phyloP scores from a whole-genome alignment of 2,113 vertebrate genomes.

The Leiothrix lutea region DNA sequence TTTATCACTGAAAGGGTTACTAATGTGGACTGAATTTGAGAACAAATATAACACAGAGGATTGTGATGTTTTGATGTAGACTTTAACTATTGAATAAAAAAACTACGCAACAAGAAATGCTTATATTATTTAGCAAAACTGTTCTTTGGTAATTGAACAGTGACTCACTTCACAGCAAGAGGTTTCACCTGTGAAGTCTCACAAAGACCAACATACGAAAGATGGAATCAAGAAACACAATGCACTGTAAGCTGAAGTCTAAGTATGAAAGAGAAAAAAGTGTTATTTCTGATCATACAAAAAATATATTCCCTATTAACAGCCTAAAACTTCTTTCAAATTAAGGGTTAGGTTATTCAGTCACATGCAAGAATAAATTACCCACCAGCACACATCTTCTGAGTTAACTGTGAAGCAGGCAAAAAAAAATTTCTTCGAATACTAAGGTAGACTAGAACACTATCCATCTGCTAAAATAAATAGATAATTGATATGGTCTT shows the following conservation, averaged over 20 bases:
- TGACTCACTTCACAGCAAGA: not conserved
- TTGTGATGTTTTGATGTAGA: not conserved
- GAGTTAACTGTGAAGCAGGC: not conserved
- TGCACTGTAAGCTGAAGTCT: not conserved
- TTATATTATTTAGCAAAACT: not conserved
- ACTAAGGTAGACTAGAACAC: not conserved
- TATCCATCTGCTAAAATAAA: not conserved
- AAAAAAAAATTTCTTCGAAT: not conserved
- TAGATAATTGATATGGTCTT: not conserved
- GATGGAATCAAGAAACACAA: not conserved
- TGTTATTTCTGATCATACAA: not conserved
- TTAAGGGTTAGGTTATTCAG: not conserved
- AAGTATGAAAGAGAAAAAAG: not conserved
- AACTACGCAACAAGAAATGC: not conserved
- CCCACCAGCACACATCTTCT: not conserved
- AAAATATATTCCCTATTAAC: not conserved
- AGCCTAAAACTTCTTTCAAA: not conserved
- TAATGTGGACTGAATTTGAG: accelerated
- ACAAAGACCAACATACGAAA: not conserved
- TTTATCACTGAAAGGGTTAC: not conserved
- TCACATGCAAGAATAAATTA: not conserved
- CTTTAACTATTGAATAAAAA: not conserved
- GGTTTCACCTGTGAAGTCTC: not conserved
- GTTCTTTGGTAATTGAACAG: not conserved
- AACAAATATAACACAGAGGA: not conserved